phyloP scores from a whole-genome alignment of 2,113 vertebrate genomes.

The Platysteira castanea region DNA sequence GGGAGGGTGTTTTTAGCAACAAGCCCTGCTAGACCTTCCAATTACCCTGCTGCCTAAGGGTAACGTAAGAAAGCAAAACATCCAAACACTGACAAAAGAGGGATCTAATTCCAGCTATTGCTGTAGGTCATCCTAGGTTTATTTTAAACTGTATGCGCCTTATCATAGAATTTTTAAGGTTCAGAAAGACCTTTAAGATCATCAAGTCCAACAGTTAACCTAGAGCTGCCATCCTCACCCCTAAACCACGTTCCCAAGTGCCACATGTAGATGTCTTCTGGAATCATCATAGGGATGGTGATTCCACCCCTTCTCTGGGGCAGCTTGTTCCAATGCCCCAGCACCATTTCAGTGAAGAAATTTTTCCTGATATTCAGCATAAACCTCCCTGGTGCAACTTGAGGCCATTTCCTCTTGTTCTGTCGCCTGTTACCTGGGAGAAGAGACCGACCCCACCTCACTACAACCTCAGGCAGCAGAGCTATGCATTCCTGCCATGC shows the following conservation, averaged over 20 bases:
- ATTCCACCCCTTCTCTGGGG: background rate
- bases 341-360: background rate
- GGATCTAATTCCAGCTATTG: background rate
- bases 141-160: background rate
- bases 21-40: background rate
- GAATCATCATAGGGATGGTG: too few species aligned
- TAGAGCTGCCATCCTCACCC: background rate
- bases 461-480: background rate
- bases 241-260: background rate
- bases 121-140: background rate
- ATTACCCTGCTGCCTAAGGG: background rate
- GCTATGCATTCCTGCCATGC: background rate
- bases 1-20: background rate
- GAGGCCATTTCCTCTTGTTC: background rate
- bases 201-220: background rate
- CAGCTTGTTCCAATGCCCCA: background rate
- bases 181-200: background rate
- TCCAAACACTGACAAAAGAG: background rate
- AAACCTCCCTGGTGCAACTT: background rate
- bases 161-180: background rate
- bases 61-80: background rate
- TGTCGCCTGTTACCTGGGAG: background rate
- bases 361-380: background rate
- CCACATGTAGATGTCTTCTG: background rate
- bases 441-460: accelerated